These are phyloP conservation scores for Chiloscyllium punctatum DNA, from an alignment of 2,797 vertebrate genomes.

Conservation along the genomic window DNA sequence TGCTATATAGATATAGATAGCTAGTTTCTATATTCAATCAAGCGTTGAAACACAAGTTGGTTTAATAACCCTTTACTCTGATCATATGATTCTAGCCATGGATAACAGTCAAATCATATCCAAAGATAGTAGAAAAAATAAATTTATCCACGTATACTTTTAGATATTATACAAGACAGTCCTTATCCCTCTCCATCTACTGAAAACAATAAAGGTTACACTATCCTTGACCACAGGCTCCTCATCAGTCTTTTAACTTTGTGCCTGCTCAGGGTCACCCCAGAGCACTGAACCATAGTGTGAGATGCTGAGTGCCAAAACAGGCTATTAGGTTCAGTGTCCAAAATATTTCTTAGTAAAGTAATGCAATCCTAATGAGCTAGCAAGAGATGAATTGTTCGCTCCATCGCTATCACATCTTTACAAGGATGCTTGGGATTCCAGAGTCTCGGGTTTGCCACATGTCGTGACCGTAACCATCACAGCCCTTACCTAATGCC, in stretches of 20 bases:
- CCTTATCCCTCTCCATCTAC: background rate
- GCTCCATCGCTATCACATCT: background rate
- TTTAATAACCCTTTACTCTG: no score
- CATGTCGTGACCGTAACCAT: background rate
- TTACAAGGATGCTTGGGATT: no score
- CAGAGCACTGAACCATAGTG: background rate
- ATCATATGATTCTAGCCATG: no score
- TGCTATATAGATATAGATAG: no score
- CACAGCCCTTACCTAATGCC: background rate
- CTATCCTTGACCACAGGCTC: background rate
- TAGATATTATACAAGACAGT: background rate
- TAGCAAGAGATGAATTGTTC: background rate
- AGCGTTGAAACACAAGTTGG: no score
- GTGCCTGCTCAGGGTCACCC: background rate
- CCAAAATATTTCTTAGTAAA: background rate
- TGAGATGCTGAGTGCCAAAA: background rate
- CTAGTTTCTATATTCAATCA: no score
- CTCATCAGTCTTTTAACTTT: background rate
- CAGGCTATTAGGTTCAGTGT: background rate
- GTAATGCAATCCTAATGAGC: background rate
- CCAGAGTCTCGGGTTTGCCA: background rate
- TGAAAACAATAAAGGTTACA: background rate
- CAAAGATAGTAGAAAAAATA: background rate
- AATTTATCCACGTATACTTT: background rate
- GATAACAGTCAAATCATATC: background rate